A percentile compares a stretch with the other conserved stretches of the same genome.
These are phyloP conservation scores for Caenorhabditis elegans DNA, from an alignment of 1,140 invertebrate genomes.

Conservation along the genomic window WBcel235 BX284604.4:9675501-9676000, in stretches of 20 bases:
- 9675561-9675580: background rate
- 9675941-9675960: too few relatives aligned
- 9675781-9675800: conserved; percentile 15
- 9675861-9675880: background rate
- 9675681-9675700: background rate
- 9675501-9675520: too few relatives aligned
- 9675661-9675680: background rate
- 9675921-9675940: too few relatives aligned
- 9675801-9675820: background rate
- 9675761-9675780: background rate
- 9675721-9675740: background rate
- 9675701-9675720: background rate
- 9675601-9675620: background rate
- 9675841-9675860: background rate
- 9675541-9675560: too few relatives aligned
- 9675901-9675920: too few relatives aligned
- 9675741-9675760: too few relatives aligned
- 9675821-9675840: conserved; percentile 8
- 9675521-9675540: too few relatives aligned
- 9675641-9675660: background rate
- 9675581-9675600: too few relatives aligned
- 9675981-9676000: too few relatives aligned
- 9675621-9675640: background rate
- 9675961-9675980: too few relatives aligned
- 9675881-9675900: too few relatives aligned